Conservation (phyloP, 2,113 vertebrate species). For the Opisthocomus hoazin region DNA sequence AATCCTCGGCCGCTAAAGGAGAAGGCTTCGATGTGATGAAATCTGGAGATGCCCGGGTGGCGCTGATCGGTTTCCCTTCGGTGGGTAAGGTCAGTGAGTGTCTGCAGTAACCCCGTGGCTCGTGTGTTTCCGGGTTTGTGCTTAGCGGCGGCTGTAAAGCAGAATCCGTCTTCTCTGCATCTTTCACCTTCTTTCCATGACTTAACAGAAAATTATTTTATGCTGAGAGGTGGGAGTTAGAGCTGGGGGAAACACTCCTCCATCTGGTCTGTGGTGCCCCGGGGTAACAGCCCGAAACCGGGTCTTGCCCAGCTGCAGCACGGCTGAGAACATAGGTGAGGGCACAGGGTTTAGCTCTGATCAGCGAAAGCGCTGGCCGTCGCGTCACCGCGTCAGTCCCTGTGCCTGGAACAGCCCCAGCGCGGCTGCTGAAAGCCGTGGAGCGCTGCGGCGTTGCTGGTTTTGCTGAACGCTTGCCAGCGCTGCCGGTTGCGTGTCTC, state of each 20-base stretch:
- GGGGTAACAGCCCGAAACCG: no score
- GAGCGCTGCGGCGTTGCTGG: fast-evolving
- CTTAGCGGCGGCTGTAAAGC: neutral
- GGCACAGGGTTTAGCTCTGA: neutral
- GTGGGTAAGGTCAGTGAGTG: conserved; percentile 92
- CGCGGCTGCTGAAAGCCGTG: neutral
- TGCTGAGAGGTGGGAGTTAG: neutral
- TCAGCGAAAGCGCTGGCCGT: neutral
- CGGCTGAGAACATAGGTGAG: neutral
- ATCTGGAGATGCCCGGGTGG: conserved; percentile 95
- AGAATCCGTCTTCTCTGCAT: fast-evolving
- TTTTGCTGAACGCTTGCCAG: neutral
- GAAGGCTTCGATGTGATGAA: conserved; percentile 99
- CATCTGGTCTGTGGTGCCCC: fast-evolving
- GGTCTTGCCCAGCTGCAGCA: no score
- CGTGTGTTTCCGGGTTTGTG: neutral
- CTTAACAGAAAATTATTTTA: no score
- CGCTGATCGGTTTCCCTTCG: conserved; percentile 96
- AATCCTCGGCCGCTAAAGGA: conserved; percentile 88
- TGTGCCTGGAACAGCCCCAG: neutral
- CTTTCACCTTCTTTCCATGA: neutral
- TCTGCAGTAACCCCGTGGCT: fast-evolving
- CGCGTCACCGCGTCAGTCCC: fast-evolving
- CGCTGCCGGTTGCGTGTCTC: fast-evolving
- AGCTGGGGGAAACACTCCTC: neutral